phyloP scores from a whole-genome alignment of 2,797 vertebrate species.

The Dromococcyx pavoninus region DNA sequence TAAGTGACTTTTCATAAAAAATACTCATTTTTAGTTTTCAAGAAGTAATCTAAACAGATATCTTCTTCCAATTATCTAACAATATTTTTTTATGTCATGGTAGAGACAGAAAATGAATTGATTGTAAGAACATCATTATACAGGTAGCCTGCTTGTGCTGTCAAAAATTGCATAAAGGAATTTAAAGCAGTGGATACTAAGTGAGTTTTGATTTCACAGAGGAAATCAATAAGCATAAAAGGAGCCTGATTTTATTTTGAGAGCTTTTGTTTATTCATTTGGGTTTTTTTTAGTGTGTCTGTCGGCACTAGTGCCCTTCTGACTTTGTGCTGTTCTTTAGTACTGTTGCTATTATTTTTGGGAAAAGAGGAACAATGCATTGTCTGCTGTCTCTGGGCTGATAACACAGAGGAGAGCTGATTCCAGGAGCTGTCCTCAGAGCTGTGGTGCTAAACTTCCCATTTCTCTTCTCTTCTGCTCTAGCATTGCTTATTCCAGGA shows the following conservation, averaged over 20 bases:
- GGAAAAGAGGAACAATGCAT: neutral
- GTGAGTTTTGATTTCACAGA: neutral
- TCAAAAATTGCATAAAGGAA: neutral
- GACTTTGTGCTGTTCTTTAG: neutral
- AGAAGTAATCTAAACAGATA: neutral
- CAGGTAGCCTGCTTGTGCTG: neutral
- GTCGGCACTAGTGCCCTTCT: neutral
- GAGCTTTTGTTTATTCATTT: neutral
- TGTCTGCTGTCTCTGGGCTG: rapidly evolving
- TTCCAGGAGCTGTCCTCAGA: neutral
- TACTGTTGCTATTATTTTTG: neutral
- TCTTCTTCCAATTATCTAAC: neutral
- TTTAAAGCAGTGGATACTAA: neutral
- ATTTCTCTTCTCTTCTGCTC: neutral
- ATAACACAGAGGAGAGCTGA: rapidly evolving
- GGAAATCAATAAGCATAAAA: neutral
- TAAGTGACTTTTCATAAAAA: neutral
- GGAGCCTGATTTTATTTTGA: neutral
- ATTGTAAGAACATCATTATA: neutral
- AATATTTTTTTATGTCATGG: neutral
- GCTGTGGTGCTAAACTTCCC: neutral
- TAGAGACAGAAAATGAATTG: neutral
- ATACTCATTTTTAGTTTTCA: neutral
- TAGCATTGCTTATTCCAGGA: neutral
- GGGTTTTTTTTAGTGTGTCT: too few relatives aligned